Percentiles rank a stretch among this genome's conserved stretches.
Conservation (phyloP, 2,113 vertebrate species). For the Glareola pratincola region DNA sequence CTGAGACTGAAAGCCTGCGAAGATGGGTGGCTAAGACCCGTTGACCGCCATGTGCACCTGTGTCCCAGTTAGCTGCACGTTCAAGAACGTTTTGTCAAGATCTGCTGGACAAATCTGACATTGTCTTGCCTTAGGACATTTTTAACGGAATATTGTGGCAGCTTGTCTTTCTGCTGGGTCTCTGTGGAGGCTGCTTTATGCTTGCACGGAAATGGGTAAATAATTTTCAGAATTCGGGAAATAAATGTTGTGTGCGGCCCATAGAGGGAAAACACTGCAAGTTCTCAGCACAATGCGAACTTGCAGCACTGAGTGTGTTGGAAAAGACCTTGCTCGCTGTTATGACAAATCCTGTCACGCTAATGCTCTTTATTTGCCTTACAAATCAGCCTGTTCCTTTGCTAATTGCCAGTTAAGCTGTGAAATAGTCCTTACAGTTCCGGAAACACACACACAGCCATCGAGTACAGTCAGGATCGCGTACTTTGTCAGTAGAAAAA, state of each 20-base stretch:
- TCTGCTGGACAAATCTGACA: conserved; percentile 9
- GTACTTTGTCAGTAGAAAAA: background rate
- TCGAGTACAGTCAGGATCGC: background rate
- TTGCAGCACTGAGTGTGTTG: background rate
- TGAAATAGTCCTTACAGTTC: background rate
- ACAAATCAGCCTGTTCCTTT: background rate
- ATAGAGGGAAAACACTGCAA: background rate
- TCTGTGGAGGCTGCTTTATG: background rate
- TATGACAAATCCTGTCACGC: background rate
- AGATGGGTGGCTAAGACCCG: background rate
- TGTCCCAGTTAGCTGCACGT: background rate
- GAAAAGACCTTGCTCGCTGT: background rate
- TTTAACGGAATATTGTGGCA: background rate
- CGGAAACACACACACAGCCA: background rate
- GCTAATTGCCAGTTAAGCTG: background rate
- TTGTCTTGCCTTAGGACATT: background rate
- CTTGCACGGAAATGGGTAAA: background rate
- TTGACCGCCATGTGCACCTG: background rate
- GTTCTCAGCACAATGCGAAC: background rate
- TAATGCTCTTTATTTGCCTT: background rate
- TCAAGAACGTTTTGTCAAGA: background rate
- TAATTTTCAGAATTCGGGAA: background rate
- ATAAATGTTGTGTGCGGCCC: background rate
- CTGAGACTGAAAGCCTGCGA: background rate
- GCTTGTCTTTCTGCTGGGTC: background rate